Conservation (phyloP, 2,888 invertebrate species). For the Xestia ashworthii region DNA sequence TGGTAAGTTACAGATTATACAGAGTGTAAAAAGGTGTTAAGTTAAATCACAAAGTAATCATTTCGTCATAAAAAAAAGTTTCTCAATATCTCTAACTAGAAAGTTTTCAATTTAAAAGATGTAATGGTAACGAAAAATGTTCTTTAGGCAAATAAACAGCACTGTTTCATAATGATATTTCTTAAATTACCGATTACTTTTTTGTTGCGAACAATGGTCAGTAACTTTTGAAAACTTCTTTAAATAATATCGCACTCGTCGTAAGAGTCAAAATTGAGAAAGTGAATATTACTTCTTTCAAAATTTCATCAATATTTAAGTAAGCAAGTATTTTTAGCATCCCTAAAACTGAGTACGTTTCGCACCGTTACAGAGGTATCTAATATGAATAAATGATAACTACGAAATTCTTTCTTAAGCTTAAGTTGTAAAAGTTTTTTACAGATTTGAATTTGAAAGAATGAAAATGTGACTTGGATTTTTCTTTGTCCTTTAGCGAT, state of each 20-base stretch:
- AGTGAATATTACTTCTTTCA: constrained; percentile 3
- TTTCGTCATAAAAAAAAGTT: too few relatives aligned
- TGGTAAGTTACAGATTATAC: not conserved
- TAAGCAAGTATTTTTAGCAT: constrained; percentile 20
- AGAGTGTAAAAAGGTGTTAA: not conserved
- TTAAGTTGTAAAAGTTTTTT: constrained; percentile 8
- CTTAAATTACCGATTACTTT: not conserved
- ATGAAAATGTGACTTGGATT: not conserved
- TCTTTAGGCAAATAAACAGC: too few relatives aligned
- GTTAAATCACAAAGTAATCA: not conserved
- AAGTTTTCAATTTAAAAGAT: not conserved
- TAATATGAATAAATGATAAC: constrained; percentile 50
- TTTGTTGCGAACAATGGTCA: not conserved
- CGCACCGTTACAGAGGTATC: constrained; percentile 19
- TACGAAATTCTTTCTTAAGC: constrained; percentile 20
- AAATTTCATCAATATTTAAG: constrained; percentile 35
- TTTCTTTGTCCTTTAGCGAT: not conserved
- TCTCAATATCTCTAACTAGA: not conserved
- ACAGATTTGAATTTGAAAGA: constrained; percentile 29
- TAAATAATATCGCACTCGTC: not conserved
- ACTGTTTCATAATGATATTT: not conserved
- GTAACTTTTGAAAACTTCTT: not conserved
- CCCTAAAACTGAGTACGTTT: constrained; percentile 32
- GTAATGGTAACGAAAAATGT: not conserved
- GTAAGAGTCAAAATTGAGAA: not conserved